Evolutionary conservation across 2,113 vertebrate genomes (phyloP), one percentile per base, ranked within the genome.

Genomic region (Nettapus auritus): DNA sequence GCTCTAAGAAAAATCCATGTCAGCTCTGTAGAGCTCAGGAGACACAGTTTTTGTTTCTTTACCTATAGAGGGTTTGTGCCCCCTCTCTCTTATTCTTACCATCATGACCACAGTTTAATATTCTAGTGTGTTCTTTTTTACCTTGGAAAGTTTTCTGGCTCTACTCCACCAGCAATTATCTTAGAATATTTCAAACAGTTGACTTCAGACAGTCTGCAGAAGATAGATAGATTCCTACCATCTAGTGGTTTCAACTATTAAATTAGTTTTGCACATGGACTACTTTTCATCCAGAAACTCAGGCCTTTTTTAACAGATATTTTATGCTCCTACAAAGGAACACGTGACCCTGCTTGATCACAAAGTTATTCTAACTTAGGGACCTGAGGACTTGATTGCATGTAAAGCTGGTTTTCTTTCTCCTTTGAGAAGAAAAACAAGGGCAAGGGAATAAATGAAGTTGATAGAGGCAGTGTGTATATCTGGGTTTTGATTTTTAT

Each of bases 161-260:
- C 34, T 82, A 22, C 8, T 68, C 20, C 48, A 79, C 38, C 33
- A 28, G 33, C 18, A 90, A 23, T 84, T 90, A 38, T 33, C 66
- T 87, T 53, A 60, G 66, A 79, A 34, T 87, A 69, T 69, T 91
- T 94, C 63, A 76, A 89, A 84, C 29, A 85, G 36, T 42, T 90
- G 74, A 75, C 77, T 90, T 84, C 26, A 78, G 68, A 34, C 29
- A 31, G 28, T 34, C 64, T 89, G 48, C 86, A 89, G 62, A 89
- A 94, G 92, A 90, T 46, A 71, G 42, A 44, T 21, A 71, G 44
- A 44, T 21, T 91, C 59, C 50, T 82, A 84, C 56, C 23, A 57
- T 85, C 66, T 76, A 87, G 69, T 64, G 53, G 53, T 55, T 93
- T 92, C 52, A 64, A 31, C 23, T 74, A 21, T 53, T 82, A n/a